phyloP scores from a whole-genome alignment of 1,140 invertebrate genomes.

The Drosophila gunungcola region DNA sequence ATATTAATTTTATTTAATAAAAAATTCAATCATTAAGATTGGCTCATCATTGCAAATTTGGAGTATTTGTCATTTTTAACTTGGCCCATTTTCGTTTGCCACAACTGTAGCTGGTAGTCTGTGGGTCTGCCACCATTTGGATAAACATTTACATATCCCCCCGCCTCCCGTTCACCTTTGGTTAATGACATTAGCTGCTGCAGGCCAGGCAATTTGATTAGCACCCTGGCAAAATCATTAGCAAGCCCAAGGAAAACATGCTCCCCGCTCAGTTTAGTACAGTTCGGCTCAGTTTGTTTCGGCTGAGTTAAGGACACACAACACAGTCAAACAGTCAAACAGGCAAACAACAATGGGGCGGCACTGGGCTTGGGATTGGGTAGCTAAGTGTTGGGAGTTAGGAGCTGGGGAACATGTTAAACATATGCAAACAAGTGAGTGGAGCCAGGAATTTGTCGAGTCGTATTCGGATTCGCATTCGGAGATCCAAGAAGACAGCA shows the following conservation, averaged over 20 bases:
- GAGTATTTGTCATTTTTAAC: too few species aligned
- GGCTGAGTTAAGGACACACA: constrained; percentile 26
- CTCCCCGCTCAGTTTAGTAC: constrained; percentile 1
- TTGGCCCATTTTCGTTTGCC: background rate
- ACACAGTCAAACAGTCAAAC: constrained; percentile 30
- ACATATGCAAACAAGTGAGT: constrained; percentile 77
- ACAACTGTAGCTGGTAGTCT: constrained; percentile 19
- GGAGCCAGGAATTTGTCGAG: constrained; percentile 41
- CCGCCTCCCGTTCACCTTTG: constrained; percentile 7
- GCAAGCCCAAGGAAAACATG: constrained; percentile 37
- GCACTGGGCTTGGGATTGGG: too few species aligned
- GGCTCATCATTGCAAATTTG: too few species aligned
- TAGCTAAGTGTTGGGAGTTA: too few species aligned
- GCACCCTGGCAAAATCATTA: constrained; percentile 76
- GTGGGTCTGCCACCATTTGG: background rate
- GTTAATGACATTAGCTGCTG: constrained; percentile 60
- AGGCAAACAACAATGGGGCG: constrained; percentile 39
- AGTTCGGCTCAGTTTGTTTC: background rate
- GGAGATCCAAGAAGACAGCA: constrained; percentile 8
- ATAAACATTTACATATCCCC: constrained; percentile 6
- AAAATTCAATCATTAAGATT: too few species aligned
- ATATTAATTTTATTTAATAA: too few species aligned
- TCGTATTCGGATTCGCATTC: constrained; percentile 11
- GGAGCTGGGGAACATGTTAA: constrained; percentile 51
- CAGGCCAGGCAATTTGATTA: constrained; percentile 73